Conservation (phyloP, 2,888 invertebrate species). For the Sturmia bella region DNA sequence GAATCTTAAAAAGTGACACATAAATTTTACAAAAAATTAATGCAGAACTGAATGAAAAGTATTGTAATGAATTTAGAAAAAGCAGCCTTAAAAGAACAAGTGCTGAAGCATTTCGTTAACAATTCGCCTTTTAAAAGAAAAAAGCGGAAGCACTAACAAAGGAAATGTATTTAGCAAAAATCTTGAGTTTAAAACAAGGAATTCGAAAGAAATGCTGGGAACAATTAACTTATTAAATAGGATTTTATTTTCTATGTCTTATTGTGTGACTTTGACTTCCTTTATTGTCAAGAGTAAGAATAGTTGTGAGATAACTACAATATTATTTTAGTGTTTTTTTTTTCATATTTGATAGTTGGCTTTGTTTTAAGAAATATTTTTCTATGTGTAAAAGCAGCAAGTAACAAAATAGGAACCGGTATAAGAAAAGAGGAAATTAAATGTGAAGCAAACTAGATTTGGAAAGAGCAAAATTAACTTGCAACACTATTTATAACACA, state of each 20-base stretch:
- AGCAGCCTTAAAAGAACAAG: slow-evolving; percentile 39
- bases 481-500: no score
- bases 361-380: not conserved
- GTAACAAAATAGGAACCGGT: slow-evolving; percentile 16
- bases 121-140: slow-evolving; percentile 31
- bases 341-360: not conserved
- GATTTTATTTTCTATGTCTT: slow-evolving; percentile 63
- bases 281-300: slow-evolving; percentile 5
- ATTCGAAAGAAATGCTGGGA: slow-evolving; percentile 43
- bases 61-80: slow-evolving; percentile 32
- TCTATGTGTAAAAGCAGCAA: slow-evolving; percentile 12
- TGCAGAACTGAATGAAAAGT: slow-evolving; percentile 23
- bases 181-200: slow-evolving; percentile 32
- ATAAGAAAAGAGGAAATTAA: not conserved
- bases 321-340: no score
- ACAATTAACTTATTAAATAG: slow-evolving; percentile 80
- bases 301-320: not conserved
- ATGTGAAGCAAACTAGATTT: no score
- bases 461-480: no score
- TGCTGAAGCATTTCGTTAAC: slow-evolving; percentile 27
- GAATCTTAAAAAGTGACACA: slow-evolving; percentile 30
- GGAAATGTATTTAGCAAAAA: slow-evolving; percentile 50
- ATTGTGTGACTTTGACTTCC: slow-evolving; percentile 13
- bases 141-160: slow-evolving; percentile 51
- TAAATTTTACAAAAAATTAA: slow-evolving; percentile 23